Percentiles rank a stretch among this genome's conserved stretches.
Evolutionary conservation across 37 sponge, comb jelly and placozoan genomes (phyloP).

Genomic region (Chondrosia reniformis): DNA sequence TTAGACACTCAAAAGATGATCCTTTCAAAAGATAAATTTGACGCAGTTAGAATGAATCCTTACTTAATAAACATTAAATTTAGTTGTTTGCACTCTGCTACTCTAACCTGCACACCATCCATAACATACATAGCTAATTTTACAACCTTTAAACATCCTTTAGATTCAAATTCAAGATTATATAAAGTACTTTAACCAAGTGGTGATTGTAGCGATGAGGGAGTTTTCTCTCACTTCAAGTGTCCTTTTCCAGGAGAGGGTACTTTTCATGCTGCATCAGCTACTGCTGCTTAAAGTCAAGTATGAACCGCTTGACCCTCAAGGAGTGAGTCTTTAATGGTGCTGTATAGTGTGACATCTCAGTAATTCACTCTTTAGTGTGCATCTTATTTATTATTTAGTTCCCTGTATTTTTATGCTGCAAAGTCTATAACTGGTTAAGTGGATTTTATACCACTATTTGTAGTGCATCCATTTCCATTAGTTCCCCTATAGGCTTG

Average conservation of each 20-base stretch:
- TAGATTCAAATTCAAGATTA: conserved; percentile 73
- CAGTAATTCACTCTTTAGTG: too few species aligned
- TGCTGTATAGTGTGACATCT: too few species aligned
- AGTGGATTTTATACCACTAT: too few species aligned
- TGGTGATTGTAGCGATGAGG: conserved; percentile 55
- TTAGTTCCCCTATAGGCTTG: too few species aligned
- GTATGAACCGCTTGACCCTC: not conserved
- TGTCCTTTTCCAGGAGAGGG: conserved; percentile 57
- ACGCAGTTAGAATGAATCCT: too few species aligned
- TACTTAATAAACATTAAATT: not conserved
- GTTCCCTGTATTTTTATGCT: too few species aligned
- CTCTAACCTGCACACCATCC: not conserved
- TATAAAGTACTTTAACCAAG: conserved; percentile 74
- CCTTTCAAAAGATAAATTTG: too few species aligned
- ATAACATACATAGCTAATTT: not conserved
- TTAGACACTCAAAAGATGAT: too few species aligned
- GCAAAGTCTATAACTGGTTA: too few species aligned
- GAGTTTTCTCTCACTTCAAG: conserved; percentile 56
- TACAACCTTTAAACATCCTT: too few species aligned
- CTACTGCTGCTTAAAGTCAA: conserved; percentile 71
- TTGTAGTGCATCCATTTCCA: too few species aligned
- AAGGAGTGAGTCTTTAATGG: not conserved
- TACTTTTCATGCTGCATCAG: conserved; percentile 72
- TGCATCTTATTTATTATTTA: too few species aligned
- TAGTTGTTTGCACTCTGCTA: not conserved